Evolutionary conservation across 1,140 invertebrate species (phyloP), one percentile per base, ranked within the genome.

Genomic region (Colletes latitarsis): DNA sequence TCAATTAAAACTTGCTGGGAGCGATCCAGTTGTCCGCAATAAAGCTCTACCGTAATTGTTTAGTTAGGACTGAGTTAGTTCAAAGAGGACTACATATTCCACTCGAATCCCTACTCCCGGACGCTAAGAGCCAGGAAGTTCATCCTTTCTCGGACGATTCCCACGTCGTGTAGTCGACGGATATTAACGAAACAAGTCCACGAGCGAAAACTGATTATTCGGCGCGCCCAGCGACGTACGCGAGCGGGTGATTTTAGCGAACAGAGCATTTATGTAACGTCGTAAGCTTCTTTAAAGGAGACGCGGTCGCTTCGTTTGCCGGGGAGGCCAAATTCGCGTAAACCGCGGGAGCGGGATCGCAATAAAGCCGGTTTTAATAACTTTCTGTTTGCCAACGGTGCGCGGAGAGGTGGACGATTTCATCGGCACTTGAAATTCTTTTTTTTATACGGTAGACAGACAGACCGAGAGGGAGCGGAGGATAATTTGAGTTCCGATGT

Each of bases 281-380:
- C 14, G 19, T 3, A 39, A 15, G 30, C 30, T 19, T 52, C 14
- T 43, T 17, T 62, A 57, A 0, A 19, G n/a, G n/a, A 49, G 19
- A 43, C 55, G 4, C 58, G 70, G 43, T 55, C 77, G 53, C 72
- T 79, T 46, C n/a, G 66, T 46, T 77, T 52, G 46, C 21, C 75
- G 66, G 52, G 52, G 14, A 39, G 30, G 17, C 53, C 19, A 55
- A 73, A 64, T 66, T 55, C 76, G 57, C 15, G 64, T 72, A 43
- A 70, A 81, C 63, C 62, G 60, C 17, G 52, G 63, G 41, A 21
- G 41, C 41, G 52, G 66, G 64, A 43, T 64, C 60, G 70, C 81
- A 85, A 85, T 85, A 85, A 85, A 82, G 68, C 43, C 64, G 49
- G 60, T 21, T 82, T 85, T 77, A 82, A 85, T 85, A 82, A 85